Evolutionary conservation across 2,113 vertebrate species (phyloP).

Genomic region (Eolophus roseicapilla): DNA sequence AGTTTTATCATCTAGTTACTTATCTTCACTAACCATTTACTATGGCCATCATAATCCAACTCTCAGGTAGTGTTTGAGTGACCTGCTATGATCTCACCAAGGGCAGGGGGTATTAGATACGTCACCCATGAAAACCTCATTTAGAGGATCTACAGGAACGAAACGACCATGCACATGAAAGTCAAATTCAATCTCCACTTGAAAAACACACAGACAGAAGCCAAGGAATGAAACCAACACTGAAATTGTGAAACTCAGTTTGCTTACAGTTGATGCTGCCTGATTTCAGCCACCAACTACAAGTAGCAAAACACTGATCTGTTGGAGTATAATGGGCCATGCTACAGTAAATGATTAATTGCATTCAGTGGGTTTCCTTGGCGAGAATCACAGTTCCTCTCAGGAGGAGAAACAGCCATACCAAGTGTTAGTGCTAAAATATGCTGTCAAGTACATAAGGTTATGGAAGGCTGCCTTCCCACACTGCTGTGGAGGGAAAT

Average conservation of each 20-base stretch:
- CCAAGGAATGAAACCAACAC: neutral
- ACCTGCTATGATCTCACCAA: neutral
- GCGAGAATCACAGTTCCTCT: constrained; percentile 6
- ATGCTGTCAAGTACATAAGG: neutral
- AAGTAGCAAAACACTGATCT: neutral
- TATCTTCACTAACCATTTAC: constrained; percentile 38
- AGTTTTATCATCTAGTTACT: neutral
- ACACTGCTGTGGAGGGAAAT: neutral
- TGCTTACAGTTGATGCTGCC: neutral
- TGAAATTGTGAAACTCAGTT: neutral
- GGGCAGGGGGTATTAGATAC: neutral
- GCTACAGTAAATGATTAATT: neutral
- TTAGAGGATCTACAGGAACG: neutral
- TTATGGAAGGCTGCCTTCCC: neutral
- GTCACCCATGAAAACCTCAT: neutral
- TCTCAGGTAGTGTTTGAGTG: neutral
- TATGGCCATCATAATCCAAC: neutral
- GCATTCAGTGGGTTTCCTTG: neutral
- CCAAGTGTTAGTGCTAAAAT: constrained; percentile 32
- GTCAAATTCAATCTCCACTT: neutral
- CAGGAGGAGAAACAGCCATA: neutral
- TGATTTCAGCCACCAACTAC: neutral
- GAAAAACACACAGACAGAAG: neutral
- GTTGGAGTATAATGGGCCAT: neutral
- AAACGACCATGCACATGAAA: neutral